Conservation (phyloP, 1,140 invertebrate species). For the Drosophila murphyi region DNA sequence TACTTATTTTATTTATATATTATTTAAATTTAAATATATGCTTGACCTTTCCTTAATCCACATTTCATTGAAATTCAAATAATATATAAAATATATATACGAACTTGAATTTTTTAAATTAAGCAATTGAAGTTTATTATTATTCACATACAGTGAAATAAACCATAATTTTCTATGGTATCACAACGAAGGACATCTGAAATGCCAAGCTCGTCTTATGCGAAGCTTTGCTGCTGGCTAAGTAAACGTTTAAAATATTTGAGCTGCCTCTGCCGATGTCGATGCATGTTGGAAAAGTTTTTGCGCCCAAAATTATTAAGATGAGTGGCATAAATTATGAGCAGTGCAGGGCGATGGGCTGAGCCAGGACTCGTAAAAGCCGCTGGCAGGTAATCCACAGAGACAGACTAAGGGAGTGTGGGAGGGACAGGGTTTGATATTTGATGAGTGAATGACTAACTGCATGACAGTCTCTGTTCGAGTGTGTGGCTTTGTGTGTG, state of each 20-base stretch:
- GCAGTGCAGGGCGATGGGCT: constrained; percentile 34
- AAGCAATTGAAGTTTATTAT: too few species aligned
- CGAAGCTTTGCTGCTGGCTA: constrained; percentile 50
- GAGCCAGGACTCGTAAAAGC: constrained; percentile 66
- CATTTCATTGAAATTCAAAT: too few species aligned
- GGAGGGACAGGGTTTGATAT: constrained; percentile 40
- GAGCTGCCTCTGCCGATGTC: constrained; percentile 49
- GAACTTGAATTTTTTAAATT: too few species aligned
- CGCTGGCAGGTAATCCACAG: constrained; percentile 71
- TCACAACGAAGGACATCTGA: constrained; percentile 7
- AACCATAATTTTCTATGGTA: neutral
- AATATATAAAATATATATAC: too few species aligned
- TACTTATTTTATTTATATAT: too few species aligned
- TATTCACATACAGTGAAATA: too few species aligned
- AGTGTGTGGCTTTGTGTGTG: constrained; percentile 32
- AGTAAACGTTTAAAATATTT: constrained; percentile 81
- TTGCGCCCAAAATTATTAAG: constrained; percentile 81
- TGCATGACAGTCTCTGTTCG: constrained; percentile 69
- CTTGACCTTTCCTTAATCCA: too few species aligned
- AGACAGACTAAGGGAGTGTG: constrained; percentile 23
- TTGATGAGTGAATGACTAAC: constrained; percentile 81
- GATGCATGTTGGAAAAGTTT: constrained; percentile 53
- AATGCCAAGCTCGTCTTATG: neutral
- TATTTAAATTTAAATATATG: too few species aligned
- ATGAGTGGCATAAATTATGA: constrained; percentile 83